A percentile compares a stretch with the other conserved stretches of the same genome.
Evolutionary conservation across 2,888 invertebrate genomes (phyloP).

Genomic region (Chirona hameri): DNA sequence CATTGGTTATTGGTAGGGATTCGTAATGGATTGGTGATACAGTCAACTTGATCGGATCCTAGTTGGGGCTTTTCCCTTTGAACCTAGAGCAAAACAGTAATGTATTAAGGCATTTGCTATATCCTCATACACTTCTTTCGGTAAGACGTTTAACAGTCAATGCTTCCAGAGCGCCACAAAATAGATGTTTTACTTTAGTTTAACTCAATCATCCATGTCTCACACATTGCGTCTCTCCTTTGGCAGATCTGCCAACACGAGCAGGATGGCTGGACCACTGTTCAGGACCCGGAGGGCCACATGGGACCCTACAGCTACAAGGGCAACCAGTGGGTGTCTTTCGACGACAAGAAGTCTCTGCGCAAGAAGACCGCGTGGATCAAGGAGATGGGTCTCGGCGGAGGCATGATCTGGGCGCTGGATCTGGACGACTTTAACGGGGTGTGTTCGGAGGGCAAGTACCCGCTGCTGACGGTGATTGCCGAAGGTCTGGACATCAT

Average conservation of each 20-base stretch:
- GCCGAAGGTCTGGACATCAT: constrained; percentile 61
- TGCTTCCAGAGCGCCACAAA: too few species aligned
- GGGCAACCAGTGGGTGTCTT: constrained; percentile 88
- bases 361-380: constrained; percentile 44
- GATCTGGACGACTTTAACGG: constrained; percentile 53
- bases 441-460: constrained; percentile 73
- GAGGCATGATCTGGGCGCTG: constrained; percentile 47
- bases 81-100: too few species aligned
- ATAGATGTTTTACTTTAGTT: too few species aligned
- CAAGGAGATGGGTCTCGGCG: constrained; percentile 44
- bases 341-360: constrained; percentile 68
- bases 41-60: too few species aligned
- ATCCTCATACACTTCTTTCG: too few species aligned
- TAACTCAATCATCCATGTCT: too few species aligned
- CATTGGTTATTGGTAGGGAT: too few species aligned
- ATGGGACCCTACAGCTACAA: constrained; percentile 70
- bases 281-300: constrained; percentile 55
- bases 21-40: too few species aligned
- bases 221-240: too few species aligned
- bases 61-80: too few species aligned
- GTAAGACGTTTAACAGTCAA: too few species aligned
- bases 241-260: constrained; percentile 39
- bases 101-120: too few species aligned
- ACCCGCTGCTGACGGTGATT: constrained; percentile 60
- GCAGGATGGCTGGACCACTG: constrained; percentile 69